These are phyloP conservation scores for Coranthus polyacanthus DNA, from an alignment of 2,797 vertebrate species.

Conservation along the genomic window DNA sequence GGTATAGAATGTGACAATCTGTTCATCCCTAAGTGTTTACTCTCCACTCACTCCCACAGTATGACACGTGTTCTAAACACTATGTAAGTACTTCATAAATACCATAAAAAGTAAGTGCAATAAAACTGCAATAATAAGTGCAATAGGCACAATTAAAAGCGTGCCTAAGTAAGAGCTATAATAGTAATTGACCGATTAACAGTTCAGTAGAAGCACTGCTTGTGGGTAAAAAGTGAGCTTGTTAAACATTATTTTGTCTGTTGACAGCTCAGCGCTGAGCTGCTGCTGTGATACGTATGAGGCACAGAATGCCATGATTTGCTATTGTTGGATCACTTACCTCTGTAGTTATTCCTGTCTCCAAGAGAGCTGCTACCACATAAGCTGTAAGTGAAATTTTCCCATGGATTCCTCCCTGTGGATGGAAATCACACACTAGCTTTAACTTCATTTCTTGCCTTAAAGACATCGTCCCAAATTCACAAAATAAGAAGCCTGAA, in stretches of 20 bases:
- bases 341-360: slow-evolving; percentile 91
- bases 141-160: no score
- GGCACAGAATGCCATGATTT: not conserved
- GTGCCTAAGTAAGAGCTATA: not conserved
- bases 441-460: slow-evolving; percentile 1
- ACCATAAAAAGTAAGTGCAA: no score
- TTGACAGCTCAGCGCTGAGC: not conserved
- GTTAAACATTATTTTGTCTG: slow-evolving; percentile 1
- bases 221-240: not conserved
- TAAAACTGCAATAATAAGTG: no score
- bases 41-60: no score
- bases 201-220: not conserved
- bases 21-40: no score
- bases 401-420: slow-evolving; percentile 93
- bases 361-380: slow-evolving; percentile 92
- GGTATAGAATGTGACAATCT: no score
- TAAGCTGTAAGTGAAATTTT: slow-evolving; percentile 94
- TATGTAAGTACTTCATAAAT: no score
- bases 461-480: no score
- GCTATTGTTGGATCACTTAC: slow-evolving; percentile 74
- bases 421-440: slow-evolving; percentile 45
- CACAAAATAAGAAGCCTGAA: no score
- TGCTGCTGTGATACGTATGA: slow-evolving; percentile 6
- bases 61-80: no score
- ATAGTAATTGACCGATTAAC: not conserved